Conservation (phyloP, 2,113 vertebrate species). For the Thinocorus orbignyianus region DNA sequence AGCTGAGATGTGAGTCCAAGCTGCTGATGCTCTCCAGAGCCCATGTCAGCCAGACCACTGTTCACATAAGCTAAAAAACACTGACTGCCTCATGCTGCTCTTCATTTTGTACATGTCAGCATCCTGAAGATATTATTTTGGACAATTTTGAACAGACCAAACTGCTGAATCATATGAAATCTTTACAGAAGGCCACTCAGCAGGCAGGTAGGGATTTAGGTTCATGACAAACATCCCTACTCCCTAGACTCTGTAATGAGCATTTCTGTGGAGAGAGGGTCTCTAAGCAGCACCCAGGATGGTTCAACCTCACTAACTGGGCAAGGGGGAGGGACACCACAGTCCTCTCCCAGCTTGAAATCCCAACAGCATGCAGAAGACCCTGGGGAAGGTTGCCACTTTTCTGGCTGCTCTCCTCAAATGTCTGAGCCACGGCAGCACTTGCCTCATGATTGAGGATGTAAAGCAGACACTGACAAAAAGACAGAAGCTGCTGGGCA, state of each 20-base stretch:
- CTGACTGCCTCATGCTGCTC: neutral
- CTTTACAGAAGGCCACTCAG: neutral
- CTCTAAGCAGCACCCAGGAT: neutral
- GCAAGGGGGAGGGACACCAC: neutral
- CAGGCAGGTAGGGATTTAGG: neutral
- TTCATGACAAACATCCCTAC: neutral
- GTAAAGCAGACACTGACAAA: neutral
- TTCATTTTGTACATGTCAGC: neutral
- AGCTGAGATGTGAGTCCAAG: neutral
- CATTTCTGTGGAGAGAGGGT: neutral
- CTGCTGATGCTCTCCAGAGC: neutral
- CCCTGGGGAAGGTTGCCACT: neutral
- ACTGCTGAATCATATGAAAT: neutral
- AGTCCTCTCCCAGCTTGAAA: neutral
- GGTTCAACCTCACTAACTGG: neutral
- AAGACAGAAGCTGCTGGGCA: neutral
- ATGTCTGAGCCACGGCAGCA: accelerated
- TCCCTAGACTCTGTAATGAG: neutral
- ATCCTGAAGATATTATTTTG: neutral
- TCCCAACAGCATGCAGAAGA: neutral
- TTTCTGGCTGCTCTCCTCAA: neutral
- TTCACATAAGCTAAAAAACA: neutral
- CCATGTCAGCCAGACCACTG: neutral
- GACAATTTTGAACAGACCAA: neutral
- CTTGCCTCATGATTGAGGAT: neutral